Percentiles rank a stretch among this genome's conserved stretches.
phyloP scores from a whole-genome alignment of 1,140 invertebrate genomes.

The Myzus persicae region DNA sequence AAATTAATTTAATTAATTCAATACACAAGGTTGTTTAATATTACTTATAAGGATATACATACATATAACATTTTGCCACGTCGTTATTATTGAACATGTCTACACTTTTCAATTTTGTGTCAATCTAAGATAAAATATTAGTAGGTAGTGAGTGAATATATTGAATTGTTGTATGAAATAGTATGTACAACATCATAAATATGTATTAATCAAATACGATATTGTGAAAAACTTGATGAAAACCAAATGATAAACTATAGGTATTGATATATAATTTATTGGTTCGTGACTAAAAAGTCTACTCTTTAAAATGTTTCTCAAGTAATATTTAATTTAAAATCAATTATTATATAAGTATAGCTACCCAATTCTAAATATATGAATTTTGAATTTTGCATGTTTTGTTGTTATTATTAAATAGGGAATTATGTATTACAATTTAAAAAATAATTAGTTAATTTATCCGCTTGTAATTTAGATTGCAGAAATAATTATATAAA shows the following conservation, averaged over 20 bases:
- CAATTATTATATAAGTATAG: background rate
- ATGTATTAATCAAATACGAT: background rate
- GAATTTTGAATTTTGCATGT: background rate
- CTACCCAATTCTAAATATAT: background rate
- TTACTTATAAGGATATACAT: constrained; percentile 15
- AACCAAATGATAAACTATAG: background rate
- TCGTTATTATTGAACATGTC: constrained; percentile 18
- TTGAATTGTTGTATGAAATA: background rate
- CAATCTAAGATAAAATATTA: constrained; percentile 26
- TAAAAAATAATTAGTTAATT: background rate
- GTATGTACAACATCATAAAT: background rate
- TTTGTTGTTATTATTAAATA: background rate
- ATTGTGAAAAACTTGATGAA: background rate
- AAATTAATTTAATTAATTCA: constrained; percentile 34
- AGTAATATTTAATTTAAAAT: background rate
- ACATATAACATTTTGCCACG: constrained; percentile 10
- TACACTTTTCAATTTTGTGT: constrained; percentile 36
- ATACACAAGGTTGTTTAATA: constrained; percentile 28
- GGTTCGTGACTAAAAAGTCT: background rate
- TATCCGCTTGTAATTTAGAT: background rate
- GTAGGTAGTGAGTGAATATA: background rate
- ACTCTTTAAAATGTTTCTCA: background rate
- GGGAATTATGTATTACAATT: background rate
- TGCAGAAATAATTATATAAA: background rate
- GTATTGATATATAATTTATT: background rate